These are phyloP conservation scores for Scaptomyza parva DNA, from an alignment of 2,888 invertebrate species.

Conservation along the genomic window DNA sequence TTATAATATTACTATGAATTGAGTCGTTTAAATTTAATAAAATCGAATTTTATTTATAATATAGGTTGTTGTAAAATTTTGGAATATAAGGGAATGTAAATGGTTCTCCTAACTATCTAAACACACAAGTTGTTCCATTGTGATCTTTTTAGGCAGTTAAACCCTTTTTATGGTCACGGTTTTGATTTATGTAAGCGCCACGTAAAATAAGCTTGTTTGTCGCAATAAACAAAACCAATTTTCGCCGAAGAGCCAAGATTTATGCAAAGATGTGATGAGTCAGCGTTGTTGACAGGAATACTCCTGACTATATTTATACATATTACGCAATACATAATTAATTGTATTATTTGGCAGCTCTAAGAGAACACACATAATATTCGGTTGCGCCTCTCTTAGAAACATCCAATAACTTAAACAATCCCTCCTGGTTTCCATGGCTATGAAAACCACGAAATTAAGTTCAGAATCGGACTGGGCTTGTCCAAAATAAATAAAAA, in stretches of 20 bases:
- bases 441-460: slow-evolving; percentile 65
- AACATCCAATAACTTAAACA: slow-evolving; percentile 32
- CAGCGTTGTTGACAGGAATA: slow-evolving; percentile 57
- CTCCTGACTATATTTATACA: slow-evolving; percentile 2
- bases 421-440: slow-evolving; percentile 72
- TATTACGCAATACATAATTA: slow-evolving; percentile 53
- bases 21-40: not conserved
- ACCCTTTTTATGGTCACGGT: slow-evolving; percentile 78
- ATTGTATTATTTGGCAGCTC: slow-evolving; percentile 58
- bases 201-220: slow-evolving; percentile 44
- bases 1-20: no score
- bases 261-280: slow-evolving; percentile 24
- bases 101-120: not conserved
- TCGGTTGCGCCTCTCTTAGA: slow-evolving; percentile 34
- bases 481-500: slow-evolving; percentile 19
- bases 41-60: not conserved
- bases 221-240: slow-evolving; percentile 65
- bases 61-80: not conserved
- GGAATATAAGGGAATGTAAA: slow-evolving; percentile 21
- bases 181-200: slow-evolving; percentile 64
- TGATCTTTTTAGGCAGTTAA: slow-evolving; percentile 35
- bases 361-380: slow-evolving; percentile 47
- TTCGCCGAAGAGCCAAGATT: slow-evolving; percentile 43
- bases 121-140: not conserved
- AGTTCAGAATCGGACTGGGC: slow-evolving; percentile 17